Evolutionary conservation across 2,888 invertebrate species (phyloP), one percentile per base, ranked within the genome.

Genomic region (Thymelicus acteon): DNA sequence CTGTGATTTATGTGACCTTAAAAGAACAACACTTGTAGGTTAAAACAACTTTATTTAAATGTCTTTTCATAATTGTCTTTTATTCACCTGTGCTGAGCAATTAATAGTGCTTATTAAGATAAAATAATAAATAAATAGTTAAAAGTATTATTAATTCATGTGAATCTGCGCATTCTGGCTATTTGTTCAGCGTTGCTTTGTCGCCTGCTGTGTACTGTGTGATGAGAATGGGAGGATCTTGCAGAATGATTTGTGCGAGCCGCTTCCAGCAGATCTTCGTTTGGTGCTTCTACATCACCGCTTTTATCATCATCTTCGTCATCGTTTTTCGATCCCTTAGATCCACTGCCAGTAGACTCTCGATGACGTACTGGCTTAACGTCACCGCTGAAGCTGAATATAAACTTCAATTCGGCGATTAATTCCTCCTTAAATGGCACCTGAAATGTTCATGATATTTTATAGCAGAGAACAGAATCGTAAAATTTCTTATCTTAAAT

Each of bases 351-450:
- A 5, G 85, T 85, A 0, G 89, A 82, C 73, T 90, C 91, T 61
- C 90, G 87, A 72, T 94, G 95, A 66, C 95, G 93, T 0, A 96
- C 95, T 1, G 96, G 95, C 79, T 97, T 97, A 0, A 95, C 94
- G 60, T 96, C 95, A 40, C 96, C 96, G 70, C 95, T 95, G 78
- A 96, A 97, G 80, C 95, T 95, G 0, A 96, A 82, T 47, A 97
- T 95, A 81, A 97, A 97, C 78, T 94, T 95, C 52, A 97, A 78
- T 84, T 97, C 97, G n/a, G 95, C 95, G 68, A 92, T 89, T 8
- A 97, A 82, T 75, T 96, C 96, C 60, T 95, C 94, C 79, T 88
- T 94, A 76, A 97, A 95, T 0, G 96, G 86, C 7, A 96, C 92
- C 95, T 97, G 82, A 8, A 89, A 87, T 62, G 31, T 24, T 64